Percentiles rank a stretch among this genome's conserved stretches.
Evolutionary conservation across 2,888 invertebrate genomes (phyloP).

Genomic region (Helobdella robusta): DNA sequence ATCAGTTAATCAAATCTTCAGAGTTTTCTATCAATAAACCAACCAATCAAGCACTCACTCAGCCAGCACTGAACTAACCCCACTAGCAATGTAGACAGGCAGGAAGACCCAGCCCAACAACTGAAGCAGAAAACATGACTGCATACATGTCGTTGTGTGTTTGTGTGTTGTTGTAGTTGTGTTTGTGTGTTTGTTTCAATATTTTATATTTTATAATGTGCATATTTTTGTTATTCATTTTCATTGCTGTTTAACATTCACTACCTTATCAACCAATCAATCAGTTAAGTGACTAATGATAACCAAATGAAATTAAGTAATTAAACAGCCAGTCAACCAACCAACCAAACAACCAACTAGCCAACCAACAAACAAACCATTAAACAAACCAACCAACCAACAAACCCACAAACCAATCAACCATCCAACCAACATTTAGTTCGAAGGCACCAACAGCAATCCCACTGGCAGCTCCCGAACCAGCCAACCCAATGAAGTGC

Average conservation of each 20-base stretch:
- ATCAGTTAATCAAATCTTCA: no score
- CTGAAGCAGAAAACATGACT: conserved; percentile 34
- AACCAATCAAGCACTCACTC: no score
- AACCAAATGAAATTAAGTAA: no score
- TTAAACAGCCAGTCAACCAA: background rate
- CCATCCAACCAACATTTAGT: conserved; percentile 33
- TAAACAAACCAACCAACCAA: background rate
- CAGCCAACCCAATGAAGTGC: conserved; percentile 41
- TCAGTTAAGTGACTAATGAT: no score
- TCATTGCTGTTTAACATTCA: no score
- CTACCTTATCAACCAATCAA: conserved; percentile 1
- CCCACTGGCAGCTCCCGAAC: conserved; percentile 40
- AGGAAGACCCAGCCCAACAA: conserved; percentile 45
- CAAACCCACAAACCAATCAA: background rate
- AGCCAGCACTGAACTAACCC: no score
- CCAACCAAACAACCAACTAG: background rate
- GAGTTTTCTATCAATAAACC: no score
- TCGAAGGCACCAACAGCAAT: conserved; percentile 38
- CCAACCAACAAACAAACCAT: background rate
- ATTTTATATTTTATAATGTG: no score
- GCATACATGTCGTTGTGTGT: no score
- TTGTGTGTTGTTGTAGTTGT: no score
- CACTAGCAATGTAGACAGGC: conserved; percentile 46
- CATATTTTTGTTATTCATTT: no score
- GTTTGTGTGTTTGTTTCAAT: no score